These are phyloP conservation scores for Cephus pulcher DNA, from an alignment of 2,888 invertebrate species.

Conservation along the genomic window DNA sequence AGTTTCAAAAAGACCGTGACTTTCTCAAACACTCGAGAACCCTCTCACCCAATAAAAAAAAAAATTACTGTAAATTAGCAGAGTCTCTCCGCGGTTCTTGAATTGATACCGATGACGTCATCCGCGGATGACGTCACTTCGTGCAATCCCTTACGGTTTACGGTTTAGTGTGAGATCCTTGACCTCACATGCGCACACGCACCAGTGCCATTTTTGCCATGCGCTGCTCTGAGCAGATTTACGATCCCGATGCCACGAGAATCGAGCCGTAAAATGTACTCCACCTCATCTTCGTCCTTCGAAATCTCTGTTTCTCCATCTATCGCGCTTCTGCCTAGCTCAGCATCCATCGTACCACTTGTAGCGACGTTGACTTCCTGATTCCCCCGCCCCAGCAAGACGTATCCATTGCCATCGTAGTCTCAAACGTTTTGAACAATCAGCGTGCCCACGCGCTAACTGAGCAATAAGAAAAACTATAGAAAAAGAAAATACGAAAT, in stretches of 20 bases:
- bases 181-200: neutral
- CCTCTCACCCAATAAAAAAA: too few relatives aligned
- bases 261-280: neutral
- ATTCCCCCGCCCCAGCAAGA: neutral
- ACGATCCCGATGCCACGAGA: neutral
- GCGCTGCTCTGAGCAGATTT: slow-evolving; percentile 3
- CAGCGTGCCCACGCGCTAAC: neutral
- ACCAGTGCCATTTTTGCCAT: neutral
- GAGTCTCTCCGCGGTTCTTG: neutral
- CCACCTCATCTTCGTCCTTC: neutral
- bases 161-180: neutral
- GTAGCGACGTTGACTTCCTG: too few relatives aligned
- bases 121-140: neutral
- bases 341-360: too few relatives aligned
- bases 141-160: neutral
- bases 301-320: neutral
- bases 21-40: too few relatives aligned
- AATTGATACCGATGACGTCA: neutral
- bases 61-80: neutral
- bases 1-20: neutral
- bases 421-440: neutral
- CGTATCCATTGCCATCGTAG: neutral
- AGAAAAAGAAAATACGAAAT: neutral
- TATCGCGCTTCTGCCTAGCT: neutral
- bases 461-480: neutral